phyloP scores from a whole-genome alignment of 1,140 invertebrate species.

The Archivesica marissinica region DNA sequence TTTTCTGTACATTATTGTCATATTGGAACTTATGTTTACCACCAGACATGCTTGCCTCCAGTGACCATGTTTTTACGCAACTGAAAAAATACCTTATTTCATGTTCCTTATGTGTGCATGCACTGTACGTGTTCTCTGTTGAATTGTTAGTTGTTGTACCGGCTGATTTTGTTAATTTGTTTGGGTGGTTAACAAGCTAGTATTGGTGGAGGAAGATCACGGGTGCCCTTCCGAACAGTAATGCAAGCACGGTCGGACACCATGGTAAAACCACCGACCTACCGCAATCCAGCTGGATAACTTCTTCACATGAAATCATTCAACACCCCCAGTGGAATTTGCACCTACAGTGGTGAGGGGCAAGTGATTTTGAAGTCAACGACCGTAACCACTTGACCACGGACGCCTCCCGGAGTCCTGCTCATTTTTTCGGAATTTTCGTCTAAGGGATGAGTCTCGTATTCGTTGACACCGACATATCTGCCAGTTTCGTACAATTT shows the following conservation, averaged over 20 bases:
- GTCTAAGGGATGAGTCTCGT: constrained; percentile 15
- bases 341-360: neutral
- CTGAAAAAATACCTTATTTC: constrained; percentile 4
- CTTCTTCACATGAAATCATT: too few species aligned
- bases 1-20: too few species aligned
- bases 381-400: neutral
- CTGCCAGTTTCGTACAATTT: neutral
- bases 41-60: neutral
- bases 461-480: constrained; percentile 6
- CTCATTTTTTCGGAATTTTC: constrained; percentile 32
- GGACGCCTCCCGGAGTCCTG: neutral
- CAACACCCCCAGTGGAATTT: too few species aligned
- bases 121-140: too few species aligned
- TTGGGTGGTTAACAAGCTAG: too few species aligned
- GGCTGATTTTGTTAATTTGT: too few species aligned
- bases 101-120: neutral
- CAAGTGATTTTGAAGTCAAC: too few species aligned
- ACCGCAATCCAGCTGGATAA: too few species aligned
- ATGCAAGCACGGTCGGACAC: too few species aligned
- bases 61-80: constrained; percentile 21
- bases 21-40: neutral
- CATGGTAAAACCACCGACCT: too few species aligned
- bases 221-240: too few species aligned
- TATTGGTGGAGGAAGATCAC: too few species aligned
- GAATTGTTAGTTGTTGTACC: neutral